These are phyloP conservation scores for Malurus melanocephalus DNA, from an alignment of 2,113 vertebrate species.

Conservation along the genomic window DNA sequence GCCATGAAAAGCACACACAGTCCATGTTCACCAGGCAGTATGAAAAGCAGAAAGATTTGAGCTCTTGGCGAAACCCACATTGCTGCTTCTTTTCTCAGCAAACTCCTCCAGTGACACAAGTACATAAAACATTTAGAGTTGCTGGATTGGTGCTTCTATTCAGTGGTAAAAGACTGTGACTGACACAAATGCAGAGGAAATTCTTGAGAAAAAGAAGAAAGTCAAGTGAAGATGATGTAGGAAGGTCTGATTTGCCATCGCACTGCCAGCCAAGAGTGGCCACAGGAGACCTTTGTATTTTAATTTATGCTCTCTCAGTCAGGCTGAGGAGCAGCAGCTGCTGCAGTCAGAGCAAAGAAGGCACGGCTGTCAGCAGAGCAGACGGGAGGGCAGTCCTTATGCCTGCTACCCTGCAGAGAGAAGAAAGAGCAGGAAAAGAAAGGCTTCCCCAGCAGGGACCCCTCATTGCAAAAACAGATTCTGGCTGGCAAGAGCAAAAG, in stretches of 20 bases:
- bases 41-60: background rate
- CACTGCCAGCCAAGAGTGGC: constrained; percentile 25
- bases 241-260: constrained; percentile 10
- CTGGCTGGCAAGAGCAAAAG: constrained; percentile 12
- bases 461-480: constrained; percentile 23
- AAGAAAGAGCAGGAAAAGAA: constrained; percentile 23
- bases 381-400: background rate
- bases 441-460: constrained; percentile 21
- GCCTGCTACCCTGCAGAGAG: background rate
- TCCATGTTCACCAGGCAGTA: background rate
- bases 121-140: constrained; percentile 29
- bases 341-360: background rate
- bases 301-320: constrained; percentile 47
- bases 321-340: constrained; percentile 45
- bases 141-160: background rate
- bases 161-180: background rate
- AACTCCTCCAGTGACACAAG: background rate
- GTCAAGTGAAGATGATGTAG: constrained; percentile 23
- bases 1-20: background rate
- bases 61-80: background rate
- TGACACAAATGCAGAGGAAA: constrained; percentile 8
- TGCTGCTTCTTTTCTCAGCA: background rate
- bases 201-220: constrained; percentile 16
- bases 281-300: constrained; percentile 46
- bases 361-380: constrained; percentile 14